phyloP scores from a whole-genome alignment of 2,797 vertebrate species.

The Cheirogaleus major region DNA sequence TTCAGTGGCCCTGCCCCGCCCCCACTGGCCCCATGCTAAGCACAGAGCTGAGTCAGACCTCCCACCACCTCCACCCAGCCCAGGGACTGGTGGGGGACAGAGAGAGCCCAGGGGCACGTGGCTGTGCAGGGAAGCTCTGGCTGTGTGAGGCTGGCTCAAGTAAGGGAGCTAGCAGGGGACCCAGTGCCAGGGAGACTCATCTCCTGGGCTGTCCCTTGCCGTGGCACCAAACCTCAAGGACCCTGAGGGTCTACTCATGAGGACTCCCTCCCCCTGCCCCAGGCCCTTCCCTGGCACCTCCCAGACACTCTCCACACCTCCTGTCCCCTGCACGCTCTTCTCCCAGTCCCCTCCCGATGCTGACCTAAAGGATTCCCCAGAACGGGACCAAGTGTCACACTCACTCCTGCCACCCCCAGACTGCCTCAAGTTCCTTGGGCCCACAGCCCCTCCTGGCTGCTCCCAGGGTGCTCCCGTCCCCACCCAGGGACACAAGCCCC shows the following conservation, averaged over 20 bases:
- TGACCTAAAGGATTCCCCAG: background rate
- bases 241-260: fast-evolving
- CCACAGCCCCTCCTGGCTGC: conserved; percentile 10
- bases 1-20: background rate
- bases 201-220: background rate
- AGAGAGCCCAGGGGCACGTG: background rate
- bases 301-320: background rate
- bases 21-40: background rate
- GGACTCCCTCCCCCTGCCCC: background rate
- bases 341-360: background rate
- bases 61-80: background rate
- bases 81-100: background rate
- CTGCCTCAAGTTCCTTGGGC: background rate
- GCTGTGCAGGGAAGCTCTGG: background rate
- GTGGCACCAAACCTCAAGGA: background rate
- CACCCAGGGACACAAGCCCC: background rate
- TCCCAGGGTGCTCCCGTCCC: background rate
- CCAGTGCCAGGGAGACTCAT: fast-evolving
- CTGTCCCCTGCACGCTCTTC: background rate
- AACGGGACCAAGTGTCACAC: background rate
- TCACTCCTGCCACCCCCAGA: background rate
- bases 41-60: background rate
- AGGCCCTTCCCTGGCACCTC: background rate
- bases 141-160: background rate
- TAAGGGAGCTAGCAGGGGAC: background rate